Percentiles rank a stretch among this genome's conserved stretches.
These are phyloP conservation scores for Jaculus jaculus DNA, from an alignment of 2,113 vertebrate genomes.

Conservation along the genomic window DNA sequence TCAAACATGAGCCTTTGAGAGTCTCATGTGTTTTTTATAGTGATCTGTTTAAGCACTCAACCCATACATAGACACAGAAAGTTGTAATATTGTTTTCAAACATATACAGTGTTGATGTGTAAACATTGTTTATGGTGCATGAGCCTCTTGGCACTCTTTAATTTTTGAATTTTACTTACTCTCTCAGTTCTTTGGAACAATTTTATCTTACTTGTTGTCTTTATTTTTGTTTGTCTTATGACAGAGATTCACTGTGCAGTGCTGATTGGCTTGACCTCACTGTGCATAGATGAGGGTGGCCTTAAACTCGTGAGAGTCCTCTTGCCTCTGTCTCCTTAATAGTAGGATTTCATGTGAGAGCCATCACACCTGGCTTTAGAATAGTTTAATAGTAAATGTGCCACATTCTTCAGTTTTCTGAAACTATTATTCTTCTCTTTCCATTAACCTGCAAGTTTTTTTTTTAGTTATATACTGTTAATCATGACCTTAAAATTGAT, in stretches of 20 bases:
- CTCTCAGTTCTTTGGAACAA: background rate
- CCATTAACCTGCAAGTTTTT: background rate
- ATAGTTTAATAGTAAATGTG: background rate
- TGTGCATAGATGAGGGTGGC: no score
- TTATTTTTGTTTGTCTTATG: no score
- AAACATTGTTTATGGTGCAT: background rate
- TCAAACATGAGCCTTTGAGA: background rate
- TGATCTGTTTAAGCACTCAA: background rate
- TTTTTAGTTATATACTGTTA: background rate
- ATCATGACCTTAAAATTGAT: conserved; percentile 15
- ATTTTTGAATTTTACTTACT: background rate
- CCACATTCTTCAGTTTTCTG: background rate
- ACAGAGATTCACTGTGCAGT: no score
- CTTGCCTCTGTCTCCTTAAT: no score
- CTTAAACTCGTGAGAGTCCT: no score
- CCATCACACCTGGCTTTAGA: no score
- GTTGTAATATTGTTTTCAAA: background rate
- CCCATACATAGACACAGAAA: background rate
- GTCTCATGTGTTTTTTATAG: background rate
- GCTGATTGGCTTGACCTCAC: no score
- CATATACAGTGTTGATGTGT: background rate
- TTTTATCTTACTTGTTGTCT: background rate
- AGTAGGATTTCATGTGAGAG: no score
- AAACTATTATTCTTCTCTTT: conserved; percentile 4
- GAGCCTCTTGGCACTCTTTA: background rate